Conservation (phyloP, 1,140 invertebrate genomes). For the Leptinotarsa texana region DNA sequence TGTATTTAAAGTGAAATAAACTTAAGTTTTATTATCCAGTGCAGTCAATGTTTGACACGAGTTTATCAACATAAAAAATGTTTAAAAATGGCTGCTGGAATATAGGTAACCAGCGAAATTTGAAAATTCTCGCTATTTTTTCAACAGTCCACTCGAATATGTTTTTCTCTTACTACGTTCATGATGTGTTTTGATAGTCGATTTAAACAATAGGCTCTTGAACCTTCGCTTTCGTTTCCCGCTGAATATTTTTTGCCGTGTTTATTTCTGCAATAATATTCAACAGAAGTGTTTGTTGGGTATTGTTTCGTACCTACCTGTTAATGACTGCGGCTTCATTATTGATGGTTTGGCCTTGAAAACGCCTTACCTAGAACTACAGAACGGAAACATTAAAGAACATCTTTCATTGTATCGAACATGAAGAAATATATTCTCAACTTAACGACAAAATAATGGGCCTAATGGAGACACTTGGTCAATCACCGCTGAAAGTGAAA, state of each 20-base stretch:
- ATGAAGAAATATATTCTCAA: neutral
- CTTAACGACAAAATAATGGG: slow-evolving; percentile 2
- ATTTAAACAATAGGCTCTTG: too few relatives aligned
- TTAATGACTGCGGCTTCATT: neutral
- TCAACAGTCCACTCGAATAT: too few relatives aligned
- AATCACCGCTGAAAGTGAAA: neutral
- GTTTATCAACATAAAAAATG: too few relatives aligned
- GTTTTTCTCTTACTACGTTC: too few relatives aligned
- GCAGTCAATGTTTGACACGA: too few relatives aligned
- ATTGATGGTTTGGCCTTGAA: slow-evolving; percentile 6
- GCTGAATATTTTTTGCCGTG: neutral
- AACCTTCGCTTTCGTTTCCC: too few relatives aligned
- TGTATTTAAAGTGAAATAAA: too few relatives aligned
- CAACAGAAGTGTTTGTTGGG: neutral
- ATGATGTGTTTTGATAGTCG: too few relatives aligned
- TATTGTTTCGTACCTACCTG: slow-evolving; percentile 8
- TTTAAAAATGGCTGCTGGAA: too few relatives aligned
- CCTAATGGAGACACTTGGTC: slow-evolving; percentile 2
- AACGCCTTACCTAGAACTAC: slow-evolving; percentile 1
- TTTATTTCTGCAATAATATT: slow-evolving; percentile 3
- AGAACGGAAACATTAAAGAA: slow-evolving; percentile 8
- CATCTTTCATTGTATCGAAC: neutral
- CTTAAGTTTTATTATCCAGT: too few relatives aligned
- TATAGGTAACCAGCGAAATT: too few relatives aligned
- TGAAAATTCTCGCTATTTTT: too few relatives aligned